A percentile compares a stretch with the other conserved stretches of the same genome.
phyloP scores from a whole-genome alignment of 2,113 vertebrate species.

The Baryphthengus martii region DNA sequence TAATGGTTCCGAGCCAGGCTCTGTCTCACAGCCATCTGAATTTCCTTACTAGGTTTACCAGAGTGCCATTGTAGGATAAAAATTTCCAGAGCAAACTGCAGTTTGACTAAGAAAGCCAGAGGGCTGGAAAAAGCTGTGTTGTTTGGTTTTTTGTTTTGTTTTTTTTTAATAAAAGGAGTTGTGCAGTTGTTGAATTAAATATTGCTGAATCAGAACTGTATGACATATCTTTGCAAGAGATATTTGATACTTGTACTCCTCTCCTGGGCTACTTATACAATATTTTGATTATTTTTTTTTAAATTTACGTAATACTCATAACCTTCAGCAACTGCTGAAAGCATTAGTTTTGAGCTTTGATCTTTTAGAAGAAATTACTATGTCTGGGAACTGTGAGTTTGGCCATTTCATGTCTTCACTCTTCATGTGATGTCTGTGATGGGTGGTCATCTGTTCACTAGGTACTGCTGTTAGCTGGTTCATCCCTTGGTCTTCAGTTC shows the following conservation, averaged over 20 bases:
- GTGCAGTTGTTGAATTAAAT: not conserved
- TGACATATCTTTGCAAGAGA: not conserved
- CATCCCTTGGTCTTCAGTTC: not conserved
- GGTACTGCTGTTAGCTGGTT: not conserved
- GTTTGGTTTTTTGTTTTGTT: too few species aligned
- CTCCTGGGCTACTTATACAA: not conserved
- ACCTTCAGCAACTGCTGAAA: constrained; percentile 11
- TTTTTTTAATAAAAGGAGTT: not conserved
- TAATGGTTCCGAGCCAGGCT: not conserved
- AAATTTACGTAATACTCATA: not conserved
- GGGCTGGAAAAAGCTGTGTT: not conserved
- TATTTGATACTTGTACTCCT: not conserved
- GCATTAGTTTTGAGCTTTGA: not conserved
- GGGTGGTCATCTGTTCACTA: not conserved
- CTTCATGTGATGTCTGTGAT: not conserved
- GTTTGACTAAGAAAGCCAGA: not conserved
- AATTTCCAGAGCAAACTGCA: not conserved
- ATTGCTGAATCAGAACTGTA: not conserved
- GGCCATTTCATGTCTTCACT: not conserved
- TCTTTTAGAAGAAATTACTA: not conserved
- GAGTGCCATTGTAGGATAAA: not conserved
- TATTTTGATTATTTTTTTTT: too few species aligned
- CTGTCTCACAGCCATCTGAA: not conserved
- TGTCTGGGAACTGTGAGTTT: not conserved
- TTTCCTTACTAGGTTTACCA: not conserved